Base-by-base conservation (phyloP, 2,113 vertebrate genomes). In the Chrysemys picta region DNA sequence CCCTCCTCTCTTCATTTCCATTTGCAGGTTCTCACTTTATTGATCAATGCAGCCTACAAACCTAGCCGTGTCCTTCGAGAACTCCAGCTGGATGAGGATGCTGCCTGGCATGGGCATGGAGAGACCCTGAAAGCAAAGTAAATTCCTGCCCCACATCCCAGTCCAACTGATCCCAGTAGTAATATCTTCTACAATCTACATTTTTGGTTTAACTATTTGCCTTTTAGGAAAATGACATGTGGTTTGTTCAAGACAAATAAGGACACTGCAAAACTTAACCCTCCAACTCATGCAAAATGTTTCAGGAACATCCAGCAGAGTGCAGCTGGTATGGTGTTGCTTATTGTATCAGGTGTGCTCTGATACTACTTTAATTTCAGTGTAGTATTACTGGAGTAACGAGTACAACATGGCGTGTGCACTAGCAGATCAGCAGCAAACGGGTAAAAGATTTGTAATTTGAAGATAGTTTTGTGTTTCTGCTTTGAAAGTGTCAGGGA, bases 101-200 rank as follows among this genome's bases (percentile, higher is more conserved):
- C 99, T 93, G 99, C 99, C 5, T 99, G 99, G 99, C 99, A 99
- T 47, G 99, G 99, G 85, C 98, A 99, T 80, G 99, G 99, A 93
- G 99, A 99, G 98, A 99, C 99, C 75, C 99, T 99, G 53, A 99
- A 99, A 98, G 99, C 99, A 97, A 99, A 99, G 99, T 99, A 98
- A 99, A 98, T 95, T 53, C 50, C n/a, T 76, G 7, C 42, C 91
- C 81, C 75, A 0, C 85, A 85, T 27, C 38, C 6, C 59, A 9
- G 1, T n/a, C 80, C 16, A 6, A 2, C 52, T 84, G 29, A n/a
- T 69, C 50, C 42, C 54, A 80, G 2, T 31, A 50, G 47, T 65
- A 80, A 10, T 56, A 11, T 89, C 54, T 57, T 78, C 25, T 91
- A 45, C 42, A 69, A 21, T 25, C 52, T 25, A 1, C 62, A 75